Base-by-base conservation (phyloP, 2,888 invertebrate species). In the Dasysyrphus albostriatus region DNA sequence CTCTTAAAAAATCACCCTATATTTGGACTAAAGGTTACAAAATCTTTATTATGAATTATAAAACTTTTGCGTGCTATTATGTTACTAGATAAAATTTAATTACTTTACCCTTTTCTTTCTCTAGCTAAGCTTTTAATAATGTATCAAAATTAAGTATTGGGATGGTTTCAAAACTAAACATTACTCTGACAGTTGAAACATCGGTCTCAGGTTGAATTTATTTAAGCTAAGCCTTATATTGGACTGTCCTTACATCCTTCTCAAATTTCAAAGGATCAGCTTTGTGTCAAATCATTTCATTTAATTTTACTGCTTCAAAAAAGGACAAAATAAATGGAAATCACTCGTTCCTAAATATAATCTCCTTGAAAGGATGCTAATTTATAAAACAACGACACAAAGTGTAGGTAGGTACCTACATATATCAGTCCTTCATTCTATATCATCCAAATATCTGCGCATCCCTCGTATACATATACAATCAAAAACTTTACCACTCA, bases 401-500 rank as follows among this genome's bases (percentile, higher is more conserved):
- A 39, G 4, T 10, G 14, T 39, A 24, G n/a, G 39, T 42, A 42
- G 8, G 9, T 51, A 39, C 39, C 73, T 24, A 5, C 58, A 76
- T 72, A 5, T 63, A 76, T 72, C 77, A 70, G 44, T 78, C 29
- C 77, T 42, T 69, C 56, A 32, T 77, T 61, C 51, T 34, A 61
- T 37, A 73, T 81, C 67, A 85, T 85, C 84, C 70, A 19, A 74
- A 14, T 49, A 16, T 51, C 49, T 39, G 39, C 14, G 42, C 47
- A 58, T 74, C 56, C 54, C 69, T 73, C 56, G 16, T 39, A 24
- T 24, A n/a, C n/a, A n/a, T n/a, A 19, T 39, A 49, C 61, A 65
- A 78, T 51, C 54, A 73, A 70, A 82, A 85, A 85, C 73, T 82
- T 85, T 69, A 69, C 74, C 69, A 74, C 85, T 85, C 82, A 82